Conservation (phyloP, 1,140 invertebrate species). For the Polypedilum vanderplanki region DNA sequence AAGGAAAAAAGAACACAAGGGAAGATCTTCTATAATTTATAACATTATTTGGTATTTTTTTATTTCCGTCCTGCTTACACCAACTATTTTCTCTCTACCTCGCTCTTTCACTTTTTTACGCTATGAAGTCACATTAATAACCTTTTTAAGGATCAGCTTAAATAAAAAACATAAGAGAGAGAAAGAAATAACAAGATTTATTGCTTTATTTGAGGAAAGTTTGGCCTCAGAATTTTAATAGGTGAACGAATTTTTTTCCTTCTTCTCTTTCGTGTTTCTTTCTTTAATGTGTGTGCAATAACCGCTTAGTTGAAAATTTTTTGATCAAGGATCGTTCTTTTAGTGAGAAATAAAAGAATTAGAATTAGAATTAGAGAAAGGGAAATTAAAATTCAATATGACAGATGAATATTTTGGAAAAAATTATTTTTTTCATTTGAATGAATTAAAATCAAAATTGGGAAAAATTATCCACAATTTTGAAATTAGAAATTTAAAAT, state of each 20-base stretch:
- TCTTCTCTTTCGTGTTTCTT: background rate
- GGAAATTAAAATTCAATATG: too few species aligned
- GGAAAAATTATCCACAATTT: too few species aligned
- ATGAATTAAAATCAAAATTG: too few species aligned
- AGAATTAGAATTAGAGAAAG: too few species aligned
- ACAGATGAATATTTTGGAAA: too few species aligned
- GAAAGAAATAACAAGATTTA: conserved; percentile 14
- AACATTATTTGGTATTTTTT: conserved; percentile 21
- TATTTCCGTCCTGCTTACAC: conserved; percentile 6
- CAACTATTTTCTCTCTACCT: background rate
- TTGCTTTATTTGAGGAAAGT: conserved; percentile 24
- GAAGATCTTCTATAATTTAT: conserved; percentile 26
- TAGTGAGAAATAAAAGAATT: too few species aligned
- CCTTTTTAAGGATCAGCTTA: conserved; percentile 23
- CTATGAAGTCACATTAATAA: conserved; percentile 23
- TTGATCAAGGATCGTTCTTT: too few species aligned
- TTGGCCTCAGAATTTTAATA: background rate
- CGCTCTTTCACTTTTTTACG: background rate
- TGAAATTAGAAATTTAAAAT: too few species aligned
- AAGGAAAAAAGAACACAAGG: conserved; percentile 15
- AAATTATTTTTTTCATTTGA: too few species aligned
- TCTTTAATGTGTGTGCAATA: too few species aligned
- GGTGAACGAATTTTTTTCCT: background rate
- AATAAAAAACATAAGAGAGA: background rate
- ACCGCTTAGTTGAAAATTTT: too few species aligned